Conservation (phyloP, 2,888 invertebrate genomes). For the Conus canariensis region DNA sequence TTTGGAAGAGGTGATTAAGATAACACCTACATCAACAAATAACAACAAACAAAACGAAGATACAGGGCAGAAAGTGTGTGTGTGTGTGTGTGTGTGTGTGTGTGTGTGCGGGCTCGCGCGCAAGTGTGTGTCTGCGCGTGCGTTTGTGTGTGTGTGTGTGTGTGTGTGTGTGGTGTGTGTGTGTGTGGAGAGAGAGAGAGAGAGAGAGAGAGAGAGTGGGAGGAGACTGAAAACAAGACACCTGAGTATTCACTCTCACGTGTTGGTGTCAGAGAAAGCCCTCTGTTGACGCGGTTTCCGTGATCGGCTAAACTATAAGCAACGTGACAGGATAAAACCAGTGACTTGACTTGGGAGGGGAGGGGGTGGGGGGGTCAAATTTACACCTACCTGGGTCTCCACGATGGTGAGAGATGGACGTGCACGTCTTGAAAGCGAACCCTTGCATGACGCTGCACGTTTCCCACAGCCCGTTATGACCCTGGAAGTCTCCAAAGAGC, state of each 20-base stretch:
- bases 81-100: not conserved
- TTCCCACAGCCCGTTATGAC: conserved; percentile 17
- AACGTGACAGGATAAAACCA: too few relatives aligned
- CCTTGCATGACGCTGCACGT: not conserved
- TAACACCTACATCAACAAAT: not conserved
- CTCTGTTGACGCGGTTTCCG: too few relatives aligned
- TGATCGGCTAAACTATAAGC: too few relatives aligned
- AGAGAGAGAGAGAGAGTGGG: too few relatives aligned
- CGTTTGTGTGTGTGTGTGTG: not conserved
- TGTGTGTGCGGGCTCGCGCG: not conserved
- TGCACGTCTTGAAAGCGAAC: not conserved
- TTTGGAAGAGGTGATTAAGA: too few relatives aligned
- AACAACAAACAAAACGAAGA: too few relatives aligned
- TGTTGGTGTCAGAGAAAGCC: too few relatives aligned
- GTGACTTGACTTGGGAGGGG: not conserved
- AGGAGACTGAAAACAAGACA: too few relatives aligned
- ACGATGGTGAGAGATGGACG: not conserved
- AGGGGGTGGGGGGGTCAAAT: not conserved
- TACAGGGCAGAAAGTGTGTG: too few relatives aligned
- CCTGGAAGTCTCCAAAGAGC: not conserved
- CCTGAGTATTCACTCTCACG: too few relatives aligned
- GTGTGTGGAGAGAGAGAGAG: too few relatives aligned
- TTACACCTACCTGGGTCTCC: not conserved
- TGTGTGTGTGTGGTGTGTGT: not conserved
- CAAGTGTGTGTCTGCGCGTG: not conserved